Base-by-base conservation (phyloP, 2,113 vertebrate species). In the Seriola dumerili region DNA sequence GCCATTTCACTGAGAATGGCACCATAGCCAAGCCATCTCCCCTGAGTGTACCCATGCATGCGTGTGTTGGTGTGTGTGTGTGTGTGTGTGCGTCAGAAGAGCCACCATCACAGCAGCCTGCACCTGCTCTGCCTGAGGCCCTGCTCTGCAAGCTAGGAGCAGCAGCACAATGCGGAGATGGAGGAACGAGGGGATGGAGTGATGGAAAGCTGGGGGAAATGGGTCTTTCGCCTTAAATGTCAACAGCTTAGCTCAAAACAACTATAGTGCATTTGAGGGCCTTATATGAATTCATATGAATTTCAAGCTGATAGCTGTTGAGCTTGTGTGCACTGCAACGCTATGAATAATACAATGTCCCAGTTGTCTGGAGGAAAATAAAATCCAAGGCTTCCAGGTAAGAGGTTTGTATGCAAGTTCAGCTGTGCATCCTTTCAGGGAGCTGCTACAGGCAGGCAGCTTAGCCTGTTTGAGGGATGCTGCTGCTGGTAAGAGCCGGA, bases 81-180 rank as follows among this genome's bases (percentile, higher is more conserved):
- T 62, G 77, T 71, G 76, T 66, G 65, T 44, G 77, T 19, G 66
- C 19, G 25, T 76, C 72, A 76, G 57, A 76, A 65, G 84, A 87
- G 78, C 83, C 85, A 79, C 88, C 86, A 81, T 91, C 86, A 58
- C 80, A 88, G 84, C 85, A 86, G 90, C 88, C 84, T 86, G 82
- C 90, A 92, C 89, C 91, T 94, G 91, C 86, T 82, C 82, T 63
- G 90, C 88, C 92, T 69, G 58, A 67, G 89, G 91, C 82, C 63
- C 48, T 23, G 19, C 66, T 84, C 82, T 75, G 82, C 70, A 77
- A 57, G 86, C 88, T 70, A 2, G 40, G 50, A 82, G 64, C 65
- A 80, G 89, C 80, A 65, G 82, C 52, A 83, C 64, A 9, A 80
- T 74, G 76, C 81, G 76, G 73, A 78, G 83, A 75, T 5, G 46